Percentiles rank a stretch among this genome's conserved stretches.
Evolutionary conservation across 2,888 invertebrate species (phyloP).

Genomic region (Amiota minor): DNA sequence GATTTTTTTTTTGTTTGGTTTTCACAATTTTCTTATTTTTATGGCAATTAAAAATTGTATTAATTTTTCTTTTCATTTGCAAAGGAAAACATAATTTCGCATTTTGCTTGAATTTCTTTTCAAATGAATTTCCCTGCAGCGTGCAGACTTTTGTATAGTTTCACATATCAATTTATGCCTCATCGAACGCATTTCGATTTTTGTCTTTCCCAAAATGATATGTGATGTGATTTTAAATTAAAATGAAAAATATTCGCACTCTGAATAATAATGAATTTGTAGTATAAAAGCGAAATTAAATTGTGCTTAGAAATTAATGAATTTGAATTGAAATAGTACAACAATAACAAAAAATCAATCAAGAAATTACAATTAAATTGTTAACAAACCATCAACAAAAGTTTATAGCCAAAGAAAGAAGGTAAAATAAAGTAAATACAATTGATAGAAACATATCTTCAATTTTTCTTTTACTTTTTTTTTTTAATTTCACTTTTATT

Average conservation of each 20-base stretch:
- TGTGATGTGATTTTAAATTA: slow-evolving; percentile 27
- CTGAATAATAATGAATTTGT: slow-evolving; percentile 56
- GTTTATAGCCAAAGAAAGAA: background rate
- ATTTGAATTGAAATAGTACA: background rate
- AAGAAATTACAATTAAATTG: slow-evolving; percentile 18
- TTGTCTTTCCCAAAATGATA: slow-evolving; percentile 2
- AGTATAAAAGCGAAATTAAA: slow-evolving; percentile 38
- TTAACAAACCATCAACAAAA: background rate
- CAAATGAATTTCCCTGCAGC: slow-evolving; percentile 56
- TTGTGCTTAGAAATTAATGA: slow-evolving; percentile 55
- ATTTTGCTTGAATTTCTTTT: slow-evolving; percentile 58
- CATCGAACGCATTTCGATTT: slow-evolving; percentile 23
- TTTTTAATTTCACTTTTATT: slow-evolving; percentile 29
- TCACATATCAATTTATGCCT: background rate
- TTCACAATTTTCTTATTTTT: too few species aligned
- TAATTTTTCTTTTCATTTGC: too few species aligned
- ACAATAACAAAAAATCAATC: background rate
- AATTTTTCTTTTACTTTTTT: slow-evolving; percentile 2
- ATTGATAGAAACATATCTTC: background rate
- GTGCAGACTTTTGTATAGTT: slow-evolving; percentile 27
- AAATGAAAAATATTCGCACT: slow-evolving; percentile 6
- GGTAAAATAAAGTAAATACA: too few species aligned
- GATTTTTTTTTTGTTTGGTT: background rate
- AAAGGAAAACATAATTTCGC: too few species aligned
- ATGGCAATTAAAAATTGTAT: slow-evolving; percentile 63